A percentile compares a stretch with the other conserved stretches of the same genome.
phyloP scores from a whole-genome alignment of 2,888 invertebrate genomes.

The Synanthedon tipuliformis region DNA sequence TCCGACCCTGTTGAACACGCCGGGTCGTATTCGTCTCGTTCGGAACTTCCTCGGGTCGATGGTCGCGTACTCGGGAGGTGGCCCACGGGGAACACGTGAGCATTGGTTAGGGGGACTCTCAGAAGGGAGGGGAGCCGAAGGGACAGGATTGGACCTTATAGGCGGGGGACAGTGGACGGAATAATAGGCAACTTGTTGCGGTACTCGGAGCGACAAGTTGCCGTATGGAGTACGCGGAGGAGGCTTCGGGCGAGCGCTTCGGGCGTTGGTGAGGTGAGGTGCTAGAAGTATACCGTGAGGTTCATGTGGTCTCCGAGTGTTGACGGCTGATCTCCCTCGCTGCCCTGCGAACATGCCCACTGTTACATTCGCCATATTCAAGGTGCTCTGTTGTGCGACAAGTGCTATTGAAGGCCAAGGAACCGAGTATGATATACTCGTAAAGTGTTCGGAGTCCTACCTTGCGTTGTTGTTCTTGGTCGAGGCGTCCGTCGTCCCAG shows the following conservation, averaged over 20 bases:
- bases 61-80: slow-evolving; percentile 26
- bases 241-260: no score
- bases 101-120: neutral
- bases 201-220: neutral
- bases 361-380: neutral
- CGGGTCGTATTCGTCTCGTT: slow-evolving; percentile 21
- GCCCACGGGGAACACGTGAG: slow-evolving; percentile 6
- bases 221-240: neutral
- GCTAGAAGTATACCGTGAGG: slow-evolving; percentile 78
- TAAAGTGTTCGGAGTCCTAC: no score
- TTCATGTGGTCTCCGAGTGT: slow-evolving; percentile 71
- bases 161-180: neutral
- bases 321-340: slow-evolving; percentile 35
- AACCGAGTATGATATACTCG: no score
- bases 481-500: slow-evolving; percentile 74
- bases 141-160: neutral
- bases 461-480: slow-evolving; percentile 4
- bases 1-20: slow-evolving; percentile 15
- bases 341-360: slow-evolving; percentile 31
- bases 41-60: slow-evolving; percentile 30
- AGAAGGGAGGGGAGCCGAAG: neutral
- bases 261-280: neutral
- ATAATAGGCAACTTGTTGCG: neutral
- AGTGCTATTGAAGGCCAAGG: no score
- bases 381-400: no score